Conservation (phyloP, 2,113 vertebrate species). For the Pseudorasbora parva region DNA sequence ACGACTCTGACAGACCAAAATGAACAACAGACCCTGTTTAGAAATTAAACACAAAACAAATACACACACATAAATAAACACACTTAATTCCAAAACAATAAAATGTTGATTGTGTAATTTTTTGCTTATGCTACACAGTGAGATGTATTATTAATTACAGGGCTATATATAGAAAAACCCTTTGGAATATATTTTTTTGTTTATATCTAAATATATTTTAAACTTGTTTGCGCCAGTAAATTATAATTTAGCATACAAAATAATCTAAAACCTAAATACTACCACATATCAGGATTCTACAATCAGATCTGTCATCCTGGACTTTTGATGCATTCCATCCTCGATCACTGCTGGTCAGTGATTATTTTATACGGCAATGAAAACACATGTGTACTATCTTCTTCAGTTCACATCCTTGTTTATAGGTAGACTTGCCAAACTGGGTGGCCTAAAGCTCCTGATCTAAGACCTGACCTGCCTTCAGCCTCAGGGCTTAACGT, state of each 20-base stretch:
- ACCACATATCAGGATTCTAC: background rate
- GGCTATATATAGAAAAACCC: background rate
- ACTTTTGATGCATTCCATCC: background rate
- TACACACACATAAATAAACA: conserved; percentile 53
- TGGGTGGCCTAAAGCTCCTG: conserved; percentile 16
- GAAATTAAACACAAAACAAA: conserved; percentile 53
- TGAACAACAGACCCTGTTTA: conserved; percentile 68
- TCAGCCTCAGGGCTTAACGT: conserved; percentile 58
- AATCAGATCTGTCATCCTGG: no score
- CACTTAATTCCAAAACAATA: conserved; percentile 26
- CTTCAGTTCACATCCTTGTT: conserved; percentile 20
- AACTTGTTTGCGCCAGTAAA: background rate
- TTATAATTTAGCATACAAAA: background rate
- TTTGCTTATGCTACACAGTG: background rate
- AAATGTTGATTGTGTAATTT: conserved; percentile 61
- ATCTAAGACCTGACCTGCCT: conserved; percentile 42
- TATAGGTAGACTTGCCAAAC: conserved; percentile 37
- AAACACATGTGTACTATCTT: background rate
- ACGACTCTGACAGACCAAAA: conserved; percentile 59
- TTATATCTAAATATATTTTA: background rate
- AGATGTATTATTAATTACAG: background rate
- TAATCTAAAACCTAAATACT: background rate
- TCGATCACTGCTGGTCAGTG: background rate
- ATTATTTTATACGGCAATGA: conserved; percentile 40
- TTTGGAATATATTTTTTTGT: background rate